Percentiles rank a stretch among this genome's conserved stretches.
phyloP scores from a whole-genome alignment of 1,140 invertebrate genomes.

The Hermetia illucens region DNA sequence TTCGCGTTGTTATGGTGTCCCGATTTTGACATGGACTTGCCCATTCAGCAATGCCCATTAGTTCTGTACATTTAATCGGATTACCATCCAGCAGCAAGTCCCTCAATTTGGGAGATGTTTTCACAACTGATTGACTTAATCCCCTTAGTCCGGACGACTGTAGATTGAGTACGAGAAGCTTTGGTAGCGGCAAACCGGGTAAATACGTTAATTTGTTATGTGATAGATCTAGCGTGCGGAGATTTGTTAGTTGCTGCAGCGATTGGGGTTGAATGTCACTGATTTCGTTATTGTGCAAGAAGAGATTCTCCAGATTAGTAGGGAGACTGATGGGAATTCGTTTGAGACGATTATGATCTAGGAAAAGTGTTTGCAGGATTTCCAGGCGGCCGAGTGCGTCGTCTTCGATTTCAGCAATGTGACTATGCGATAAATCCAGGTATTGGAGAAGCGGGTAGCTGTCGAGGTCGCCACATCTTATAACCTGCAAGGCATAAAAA shows the following conservation, averaged over 20 bases:
- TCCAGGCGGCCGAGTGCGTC: slow-evolving; percentile 72
- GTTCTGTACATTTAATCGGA: slow-evolving; percentile 26
- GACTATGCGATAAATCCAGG: slow-evolving; percentile 68
- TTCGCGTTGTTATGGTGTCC: too few relatives aligned
- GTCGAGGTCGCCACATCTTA: slow-evolving; percentile 74
- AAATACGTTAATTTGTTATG: slow-evolving; percentile 23
- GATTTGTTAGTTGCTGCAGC: slow-evolving; percentile 50
- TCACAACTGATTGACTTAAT: slow-evolving; percentile 23
- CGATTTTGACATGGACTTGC: slow-evolving; percentile 20
- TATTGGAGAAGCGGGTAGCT: slow-evolving; percentile 72
- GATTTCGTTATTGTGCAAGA: slow-evolving; percentile 47
- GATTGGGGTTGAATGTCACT: slow-evolving; percentile 45
- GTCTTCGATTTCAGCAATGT: slow-evolving; percentile 62
- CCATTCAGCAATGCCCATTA: slow-evolving; percentile 27
- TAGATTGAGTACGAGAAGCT: slow-evolving; percentile 20
- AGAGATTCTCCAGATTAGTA: slow-evolving; percentile 40
- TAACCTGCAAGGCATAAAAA: slow-evolving; percentile 31
- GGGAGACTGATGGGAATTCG: slow-evolving; percentile 52
- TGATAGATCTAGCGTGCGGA: slow-evolving; percentile 47
- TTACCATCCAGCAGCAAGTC: slow-evolving; percentile 28
- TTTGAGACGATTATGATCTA: slow-evolving; percentile 58
- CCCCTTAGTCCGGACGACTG: slow-evolving; percentile 19
- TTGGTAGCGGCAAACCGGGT: slow-evolving; percentile 18
- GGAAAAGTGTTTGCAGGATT: slow-evolving; percentile 59
- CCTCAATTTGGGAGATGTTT: slow-evolving; percentile 21